Conservation (phyloP, 2,797 vertebrate species). For the Chaetodon trifasciatus region DNA sequence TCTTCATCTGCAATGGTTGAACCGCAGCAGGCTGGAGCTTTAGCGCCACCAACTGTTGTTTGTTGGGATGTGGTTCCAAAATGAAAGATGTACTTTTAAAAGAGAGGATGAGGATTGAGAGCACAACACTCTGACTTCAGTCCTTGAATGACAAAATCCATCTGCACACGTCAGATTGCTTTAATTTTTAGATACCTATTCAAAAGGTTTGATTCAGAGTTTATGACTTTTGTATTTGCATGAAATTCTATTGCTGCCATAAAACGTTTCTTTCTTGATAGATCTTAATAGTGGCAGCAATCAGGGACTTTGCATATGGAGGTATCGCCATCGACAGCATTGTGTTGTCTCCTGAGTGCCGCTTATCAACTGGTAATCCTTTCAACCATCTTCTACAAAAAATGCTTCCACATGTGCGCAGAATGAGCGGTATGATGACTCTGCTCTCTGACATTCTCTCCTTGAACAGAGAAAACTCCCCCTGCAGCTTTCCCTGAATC, state of each 20-base stretch:
- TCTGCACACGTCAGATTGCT: too few species aligned
- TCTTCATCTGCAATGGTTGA: too few species aligned
- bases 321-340: conserved; percentile 91
- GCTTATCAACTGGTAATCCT: conserved; percentile 71
- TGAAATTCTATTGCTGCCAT: too few species aligned
- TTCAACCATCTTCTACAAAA: neutral
- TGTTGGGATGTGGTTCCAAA: neutral
- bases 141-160: neutral
- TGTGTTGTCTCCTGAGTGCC: conserved; percentile 87
- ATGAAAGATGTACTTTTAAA: neutral
- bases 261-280: conserved; percentile 53
- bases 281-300: conserved; percentile 89
- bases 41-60: too few species aligned
- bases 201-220: too few species aligned
- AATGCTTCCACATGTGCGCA: neutral
- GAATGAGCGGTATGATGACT: neutral
- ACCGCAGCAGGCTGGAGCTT: too few species aligned
- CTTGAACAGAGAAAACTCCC: conserved; percentile 51
- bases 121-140: neutral
- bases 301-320: conserved; percentile 79
- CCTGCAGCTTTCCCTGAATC: neutral
- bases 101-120: neutral
- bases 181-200: too few species aligned
- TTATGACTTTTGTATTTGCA: too few species aligned
- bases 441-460: neutral